Conservation (phyloP, 2,797 vertebrate genomes). For the Podarcis siculus region DNA sequence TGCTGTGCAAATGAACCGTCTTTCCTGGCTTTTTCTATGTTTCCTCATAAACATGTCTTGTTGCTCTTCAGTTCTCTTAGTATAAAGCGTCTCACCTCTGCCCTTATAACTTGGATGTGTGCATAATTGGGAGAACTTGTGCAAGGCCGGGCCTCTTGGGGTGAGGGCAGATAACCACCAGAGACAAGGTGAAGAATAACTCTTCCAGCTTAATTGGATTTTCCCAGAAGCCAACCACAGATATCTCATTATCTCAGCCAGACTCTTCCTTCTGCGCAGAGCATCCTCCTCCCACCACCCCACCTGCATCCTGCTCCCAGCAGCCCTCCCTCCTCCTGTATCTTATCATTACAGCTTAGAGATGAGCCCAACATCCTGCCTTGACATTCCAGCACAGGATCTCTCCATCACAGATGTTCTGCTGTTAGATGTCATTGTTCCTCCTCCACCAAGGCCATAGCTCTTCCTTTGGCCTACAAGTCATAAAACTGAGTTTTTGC, state of each 20-base stretch:
- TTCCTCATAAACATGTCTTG: not conserved
- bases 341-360: not conserved
- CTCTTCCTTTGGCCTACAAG: not conserved
- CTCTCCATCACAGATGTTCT: not conserved
- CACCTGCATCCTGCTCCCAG: not conserved
- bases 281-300: not conserved
- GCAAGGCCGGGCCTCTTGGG: slow-evolving; percentile 11
- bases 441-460: no score
- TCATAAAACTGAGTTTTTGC: no score
- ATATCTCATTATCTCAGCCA: slow-evolving; percentile 5
- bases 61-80: slow-evolving; percentile 15
- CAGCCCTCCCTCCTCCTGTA: not conserved
- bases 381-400: not conserved
- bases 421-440: not conserved
- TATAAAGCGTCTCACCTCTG: not conserved
- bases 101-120: slow-evolving; percentile 15
- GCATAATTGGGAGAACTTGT: slow-evolving; percentile 33
- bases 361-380: not conserved
- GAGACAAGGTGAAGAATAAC: slow-evolving; percentile 38
- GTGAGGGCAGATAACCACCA: not conserved
- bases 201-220: slow-evolving; percentile 44
- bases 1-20: no score
- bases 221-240: slow-evolving; percentile 26
- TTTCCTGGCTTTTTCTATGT: not conserved
- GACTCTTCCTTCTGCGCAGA: not conserved